Evolutionary conservation across 2,113 vertebrate species (phyloP), one percentile per base, ranked within the genome.

Genomic region (Rynchops niger): DNA sequence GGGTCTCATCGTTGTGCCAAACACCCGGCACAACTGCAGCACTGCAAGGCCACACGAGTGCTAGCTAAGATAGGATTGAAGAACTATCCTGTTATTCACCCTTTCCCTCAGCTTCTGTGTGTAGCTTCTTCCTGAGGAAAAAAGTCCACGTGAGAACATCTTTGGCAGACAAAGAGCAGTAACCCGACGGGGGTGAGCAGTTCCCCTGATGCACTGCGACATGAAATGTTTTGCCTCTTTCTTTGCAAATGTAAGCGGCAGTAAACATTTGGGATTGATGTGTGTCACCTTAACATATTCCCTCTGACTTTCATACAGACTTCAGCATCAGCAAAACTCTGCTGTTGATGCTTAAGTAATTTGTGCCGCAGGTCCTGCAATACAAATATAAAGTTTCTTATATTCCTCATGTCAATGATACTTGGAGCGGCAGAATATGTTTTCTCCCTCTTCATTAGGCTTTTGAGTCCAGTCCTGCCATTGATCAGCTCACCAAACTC

Each of bases 401-500:
- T 55, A 15, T 36, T 74, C 52, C 63, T 62, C 0, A 0, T 30
- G 42, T 53, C 49, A 49, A 36, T 11, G 73, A 38, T 23, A 1
- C 29, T 36, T 11, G 56, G 53, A 92, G 38, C 4, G 1, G 49
- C n/a, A n/a, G 70, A 80, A 13, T 34, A 13, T 73, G 88, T 79
- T 66, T 67, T n/a, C 71, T 86, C 74, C 34, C 15, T 65, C 65
- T 76, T 59, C 86, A 50, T 62, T 62, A 26, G 20, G 42, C 53
- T 83, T 94, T 70, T 40, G 82, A 63, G 53, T 56, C 58, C 78
- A 36, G n/a, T 36, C 66, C 86, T 71, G 86, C 55, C 73, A 96
- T 61, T 91, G 95, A 97, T 96, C 84, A 95, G 82, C 85, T 82
- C 85, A 76, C 89, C 92, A 89, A 93, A 82, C 94, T 92, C 93